phyloP scores from a whole-genome alignment of 2,113 vertebrate species.

The Pterophyllum scalare region DNA sequence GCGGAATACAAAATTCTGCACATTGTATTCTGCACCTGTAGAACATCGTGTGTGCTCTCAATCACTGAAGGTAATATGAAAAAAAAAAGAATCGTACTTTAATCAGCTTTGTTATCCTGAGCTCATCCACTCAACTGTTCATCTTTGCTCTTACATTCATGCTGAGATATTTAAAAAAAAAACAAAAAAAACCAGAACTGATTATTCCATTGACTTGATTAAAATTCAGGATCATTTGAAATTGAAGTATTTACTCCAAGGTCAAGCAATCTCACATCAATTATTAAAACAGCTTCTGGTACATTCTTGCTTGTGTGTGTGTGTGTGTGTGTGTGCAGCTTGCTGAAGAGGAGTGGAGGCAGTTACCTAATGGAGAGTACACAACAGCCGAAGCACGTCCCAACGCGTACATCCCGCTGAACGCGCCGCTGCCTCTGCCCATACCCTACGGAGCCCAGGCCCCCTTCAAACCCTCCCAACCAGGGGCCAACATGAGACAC shows the following conservation, averaged over 20 bases:
- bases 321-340: conserved; percentile 69
- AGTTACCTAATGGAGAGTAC: conserved; percentile 67
- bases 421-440: conserved; percentile 79
- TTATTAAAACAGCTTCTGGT: conserved; percentile 46
- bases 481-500: conserved; percentile 83
- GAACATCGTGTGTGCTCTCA: not conserved
- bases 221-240: conserved; percentile 37
- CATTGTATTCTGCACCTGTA: too few relatives aligned
- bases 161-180: conserved; percentile 2
- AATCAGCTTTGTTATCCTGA: conserved; percentile 13
- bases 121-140: not conserved
- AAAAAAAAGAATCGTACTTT: not conserved
- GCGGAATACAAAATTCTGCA: not conserved
- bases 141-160: conserved; percentile 11
- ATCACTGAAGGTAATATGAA: not conserved
- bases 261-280: conserved; percentile 37
- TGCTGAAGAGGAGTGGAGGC: conserved; percentile 71
- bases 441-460: conserved; percentile 84
- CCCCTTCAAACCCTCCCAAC: conserved; percentile 86
- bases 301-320: conserved; percentile 34
- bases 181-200: not conserved
- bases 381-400: conserved; percentile 85
- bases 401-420: conserved; percentile 82
- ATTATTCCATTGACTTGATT: conserved; percentile 59
- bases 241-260: conserved; percentile 41